Evolutionary conservation across 2,888 invertebrate species (phyloP).

Genomic region (Oligia latruncula): DNA sequence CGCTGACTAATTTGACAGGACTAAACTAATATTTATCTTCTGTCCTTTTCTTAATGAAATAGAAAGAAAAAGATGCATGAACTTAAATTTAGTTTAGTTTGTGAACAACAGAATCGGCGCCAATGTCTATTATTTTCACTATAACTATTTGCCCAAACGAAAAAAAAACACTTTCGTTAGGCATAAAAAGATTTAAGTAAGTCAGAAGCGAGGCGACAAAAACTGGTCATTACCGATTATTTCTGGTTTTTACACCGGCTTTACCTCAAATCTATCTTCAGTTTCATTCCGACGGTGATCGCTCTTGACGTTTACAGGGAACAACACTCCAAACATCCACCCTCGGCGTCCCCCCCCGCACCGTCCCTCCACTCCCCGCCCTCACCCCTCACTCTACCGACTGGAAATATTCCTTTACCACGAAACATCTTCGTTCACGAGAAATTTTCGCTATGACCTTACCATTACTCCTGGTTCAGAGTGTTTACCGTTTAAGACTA

Average conservation of each 20-base stretch:
- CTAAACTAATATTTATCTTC: too few species aligned
- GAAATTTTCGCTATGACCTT: slow-evolving; percentile 67
- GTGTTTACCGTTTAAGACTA: slow-evolving; percentile 59
- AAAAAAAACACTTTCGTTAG: slow-evolving; percentile 4
- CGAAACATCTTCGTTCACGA: slow-evolving; percentile 65
- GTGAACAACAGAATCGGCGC: too few species aligned
- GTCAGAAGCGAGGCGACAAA: slow-evolving; percentile 48
- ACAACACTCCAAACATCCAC: slow-evolving; percentile 79
- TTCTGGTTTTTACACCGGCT: slow-evolving; percentile 68
- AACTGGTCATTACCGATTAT: slow-evolving; percentile 70
- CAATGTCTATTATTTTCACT: not conserved
- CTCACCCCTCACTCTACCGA: slow-evolving; percentile 51
- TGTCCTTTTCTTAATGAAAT: too few species aligned
- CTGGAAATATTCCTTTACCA: slow-evolving; percentile 68
- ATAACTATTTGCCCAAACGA: not conserved
- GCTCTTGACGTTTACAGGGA: slow-evolving; percentile 86
- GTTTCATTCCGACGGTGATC: slow-evolving; percentile 79
- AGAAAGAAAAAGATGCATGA: too few species aligned
- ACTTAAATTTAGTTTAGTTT: too few species aligned
- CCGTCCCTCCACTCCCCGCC: slow-evolving; percentile 39
- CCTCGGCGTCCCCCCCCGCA: slow-evolving; percentile 47
- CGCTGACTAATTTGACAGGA: too few species aligned
- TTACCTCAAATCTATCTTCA: slow-evolving; percentile 76
- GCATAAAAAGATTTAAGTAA: slow-evolving; percentile 33
- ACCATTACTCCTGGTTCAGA: slow-evolving; percentile 55